Conservation (phyloP, 2,113 vertebrate species). For the Odontophorus gujanensis region DNA sequence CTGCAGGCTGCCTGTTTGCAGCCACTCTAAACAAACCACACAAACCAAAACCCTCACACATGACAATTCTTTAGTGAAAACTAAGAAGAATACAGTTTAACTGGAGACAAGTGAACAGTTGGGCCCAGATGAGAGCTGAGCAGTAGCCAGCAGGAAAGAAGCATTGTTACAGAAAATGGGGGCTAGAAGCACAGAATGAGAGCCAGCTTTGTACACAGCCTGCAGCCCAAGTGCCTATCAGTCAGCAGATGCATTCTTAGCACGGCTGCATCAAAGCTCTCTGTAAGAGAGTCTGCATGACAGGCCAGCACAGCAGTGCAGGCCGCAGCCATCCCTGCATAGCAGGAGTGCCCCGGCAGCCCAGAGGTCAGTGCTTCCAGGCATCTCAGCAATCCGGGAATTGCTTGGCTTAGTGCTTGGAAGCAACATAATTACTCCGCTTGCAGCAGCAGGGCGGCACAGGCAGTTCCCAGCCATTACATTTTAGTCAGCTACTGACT, state of each 20-base stretch:
- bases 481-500: not conserved
- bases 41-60: not conserved
- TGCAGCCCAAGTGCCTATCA: constrained; percentile 28
- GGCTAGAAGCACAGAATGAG: constrained; percentile 13
- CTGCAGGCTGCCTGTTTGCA: constrained; percentile 17
- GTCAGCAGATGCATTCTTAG: constrained; percentile 65
- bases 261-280: constrained; percentile 62
- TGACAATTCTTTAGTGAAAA: constrained; percentile 7
- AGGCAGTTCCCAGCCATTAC: constrained; percentile 28
- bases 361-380: constrained; percentile 50
- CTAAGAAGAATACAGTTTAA: constrained; percentile 6
- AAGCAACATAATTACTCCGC: constrained; percentile 56
- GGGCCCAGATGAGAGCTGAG: not conserved
- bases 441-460: constrained; percentile 5
- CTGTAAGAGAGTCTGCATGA: constrained; percentile 62
- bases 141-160: constrained; percentile 29
- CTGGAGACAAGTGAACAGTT: not conserved
- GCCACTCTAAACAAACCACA: not conserved
- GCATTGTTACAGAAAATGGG: constrained; percentile 16
- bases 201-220: constrained; percentile 50
- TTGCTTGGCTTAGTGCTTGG: constrained; percentile 61
- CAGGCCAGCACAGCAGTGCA: constrained; percentile 64
- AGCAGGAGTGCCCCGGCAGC: constrained; percentile 36
- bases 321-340: constrained; percentile 56
- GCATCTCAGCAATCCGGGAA: constrained; percentile 57